Base-by-base conservation (phyloP, 2,113 vertebrate species). In the Empidonax traillii region DNA sequence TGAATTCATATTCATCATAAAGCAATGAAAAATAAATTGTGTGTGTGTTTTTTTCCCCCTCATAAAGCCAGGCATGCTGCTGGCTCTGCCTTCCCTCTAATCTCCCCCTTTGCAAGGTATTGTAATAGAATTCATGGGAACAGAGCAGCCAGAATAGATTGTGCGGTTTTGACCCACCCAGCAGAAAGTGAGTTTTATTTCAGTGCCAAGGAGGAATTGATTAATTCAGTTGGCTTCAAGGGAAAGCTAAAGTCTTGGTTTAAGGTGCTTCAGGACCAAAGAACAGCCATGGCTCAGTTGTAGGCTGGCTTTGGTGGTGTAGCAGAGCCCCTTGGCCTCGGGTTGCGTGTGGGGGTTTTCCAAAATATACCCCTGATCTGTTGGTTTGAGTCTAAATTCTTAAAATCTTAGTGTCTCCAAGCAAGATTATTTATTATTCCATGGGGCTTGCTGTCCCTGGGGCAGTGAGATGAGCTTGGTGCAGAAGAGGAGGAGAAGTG, bases 1-100 rank as follows among this genome's bases (percentile, higher is more conserved):
- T 97, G 97, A 98, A 98, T 98, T 97, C 95, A 76, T 97, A 94
- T 96, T 97, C 93, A 95, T 94, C 96, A 97, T 76, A 91, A 96
- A 97, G 96, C 96, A 95, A 95, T 92, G 96, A 97, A 94, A 97
- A 97, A 97, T 97, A 97, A 97, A 92, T 95, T 96, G 94, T 94
- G 89, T 94, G 90, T 91, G 88, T 94, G 81, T 12, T 63, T 93
- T 58, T 88, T 94, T 61, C 61, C 65, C 46, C 89, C 53, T 94
- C 96, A 97, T 94, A 97, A 97, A 97, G 89, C 93, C 78, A 96
- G 83, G 92, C 85, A 74, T 56, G 93, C 93, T 1, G 14, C 89
- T 93, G 89, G 92, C 94, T 90, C 95, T 96, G 90, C 92, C 82
- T 94, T 93, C 81, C 77, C 88, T 86, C 66, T 92, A 94, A 96